These are phyloP conservation scores for Mayetiola destructor DNA, from an alignment of 2,888 invertebrate species.

Conservation along the genomic window DNA sequence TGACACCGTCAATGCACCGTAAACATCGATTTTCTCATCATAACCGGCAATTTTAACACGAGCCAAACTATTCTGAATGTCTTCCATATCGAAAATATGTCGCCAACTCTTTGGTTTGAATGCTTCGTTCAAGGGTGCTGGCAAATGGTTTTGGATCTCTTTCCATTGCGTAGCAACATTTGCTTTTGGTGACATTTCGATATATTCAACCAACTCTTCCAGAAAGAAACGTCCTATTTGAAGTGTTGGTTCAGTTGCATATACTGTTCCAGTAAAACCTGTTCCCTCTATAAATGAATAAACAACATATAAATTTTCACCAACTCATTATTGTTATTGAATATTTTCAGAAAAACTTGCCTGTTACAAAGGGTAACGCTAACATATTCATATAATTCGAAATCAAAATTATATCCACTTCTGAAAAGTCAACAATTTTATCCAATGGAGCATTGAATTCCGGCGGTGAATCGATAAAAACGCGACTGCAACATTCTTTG, in stretches of 20 bases:
- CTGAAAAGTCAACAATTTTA: constrained; percentile 77
- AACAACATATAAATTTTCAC: neutral
- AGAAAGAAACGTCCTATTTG: constrained; percentile 83
- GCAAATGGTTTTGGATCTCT: constrained; percentile 58
- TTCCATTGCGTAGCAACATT: constrained; percentile 72
- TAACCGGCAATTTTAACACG: constrained; percentile 87
- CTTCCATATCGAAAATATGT: constrained; percentile 64
- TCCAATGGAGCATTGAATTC: constrained; percentile 84
- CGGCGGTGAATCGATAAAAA: constrained; percentile 87
- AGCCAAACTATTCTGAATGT: constrained; percentile 68
- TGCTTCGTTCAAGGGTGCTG: constrained; percentile 56
- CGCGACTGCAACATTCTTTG: constrained; percentile 76
- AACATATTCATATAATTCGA: constrained; percentile 95
- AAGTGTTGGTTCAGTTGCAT: constrained; percentile 92
- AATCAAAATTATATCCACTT: constrained; percentile 88
- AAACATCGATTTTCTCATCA: constrained; percentile 80
- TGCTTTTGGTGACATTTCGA: constrained; percentile 65
- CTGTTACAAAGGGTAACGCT: constrained; percentile 86
- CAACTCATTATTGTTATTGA: neutral
- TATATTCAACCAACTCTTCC: constrained; percentile 81
- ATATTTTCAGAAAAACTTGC: neutral
- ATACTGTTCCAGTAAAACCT: constrained; percentile 85
- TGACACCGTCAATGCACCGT: constrained; percentile 76
- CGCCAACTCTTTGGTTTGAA: constrained; percentile 74
- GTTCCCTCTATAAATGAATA: constrained; percentile 76